A percentile compares a stretch with the other conserved stretches of the same genome.
These are phyloP conservation scores for Drosophila trapezifrons DNA, from an alignment of 1,140 invertebrate species.

Conservation along the genomic window DNA sequence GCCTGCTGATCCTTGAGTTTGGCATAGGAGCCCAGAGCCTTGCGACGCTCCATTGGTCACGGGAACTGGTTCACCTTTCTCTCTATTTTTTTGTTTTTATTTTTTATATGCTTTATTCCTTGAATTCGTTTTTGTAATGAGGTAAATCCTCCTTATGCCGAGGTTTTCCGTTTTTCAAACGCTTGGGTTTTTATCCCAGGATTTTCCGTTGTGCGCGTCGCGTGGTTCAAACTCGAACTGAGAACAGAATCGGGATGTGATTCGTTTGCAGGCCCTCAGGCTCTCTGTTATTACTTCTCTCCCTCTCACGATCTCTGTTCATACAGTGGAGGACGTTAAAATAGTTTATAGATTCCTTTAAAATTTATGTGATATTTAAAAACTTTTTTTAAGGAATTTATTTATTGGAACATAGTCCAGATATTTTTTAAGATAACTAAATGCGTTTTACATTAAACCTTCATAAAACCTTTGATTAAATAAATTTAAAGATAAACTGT, in stretches of 20 bases:
- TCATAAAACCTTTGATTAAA: too few relatives aligned
- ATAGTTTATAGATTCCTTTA: background rate
- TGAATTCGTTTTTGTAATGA: background rate
- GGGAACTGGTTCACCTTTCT: constrained; percentile 25
- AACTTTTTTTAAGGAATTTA: background rate
- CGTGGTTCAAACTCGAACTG: constrained; percentile 60
- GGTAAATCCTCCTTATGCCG: background rate
- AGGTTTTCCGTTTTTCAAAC: constrained; percentile 5
- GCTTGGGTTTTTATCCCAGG: constrained; percentile 37
- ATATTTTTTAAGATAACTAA: background rate
- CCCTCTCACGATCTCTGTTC: constrained; percentile 1
- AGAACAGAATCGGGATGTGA: constrained; percentile 48
- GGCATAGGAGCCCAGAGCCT: constrained; percentile 64
- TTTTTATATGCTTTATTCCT: constrained; percentile 18
- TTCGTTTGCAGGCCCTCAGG: constrained; percentile 31
- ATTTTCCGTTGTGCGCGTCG: constrained; percentile 59
- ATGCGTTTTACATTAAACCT: background rate
- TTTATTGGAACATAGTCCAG: background rate
- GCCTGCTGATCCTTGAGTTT: constrained; percentile 70
- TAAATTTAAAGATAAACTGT: too few relatives aligned
- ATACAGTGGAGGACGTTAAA: background rate
- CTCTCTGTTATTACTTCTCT: constrained; percentile 10
- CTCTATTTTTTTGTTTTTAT: constrained; percentile 8
- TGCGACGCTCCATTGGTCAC: constrained; percentile 71
- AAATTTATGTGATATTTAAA: background rate